These are phyloP conservation scores for Ornithorhynchus anatinus DNA, from an alignment of 2,113 vertebrate genomes.

Conservation along the genomic window DNA sequence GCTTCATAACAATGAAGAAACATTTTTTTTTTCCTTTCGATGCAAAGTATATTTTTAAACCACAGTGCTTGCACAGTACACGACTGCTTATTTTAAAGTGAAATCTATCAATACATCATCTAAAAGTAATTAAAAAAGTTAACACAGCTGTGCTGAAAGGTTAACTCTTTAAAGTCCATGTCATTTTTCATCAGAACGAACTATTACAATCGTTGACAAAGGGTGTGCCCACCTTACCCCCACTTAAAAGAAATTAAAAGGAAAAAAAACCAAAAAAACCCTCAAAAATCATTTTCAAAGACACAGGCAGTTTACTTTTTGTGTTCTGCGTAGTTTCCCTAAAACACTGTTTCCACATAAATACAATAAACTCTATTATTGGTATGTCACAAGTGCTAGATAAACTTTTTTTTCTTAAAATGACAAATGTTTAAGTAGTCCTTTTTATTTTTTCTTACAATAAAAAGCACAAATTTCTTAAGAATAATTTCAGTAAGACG, in stretches of 20 bases:
- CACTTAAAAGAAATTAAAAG: slow-evolving; percentile 20
- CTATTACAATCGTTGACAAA: slow-evolving; percentile 19
- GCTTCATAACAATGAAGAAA: slow-evolving; percentile 65
- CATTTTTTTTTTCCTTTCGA: slow-evolving; percentile 34
- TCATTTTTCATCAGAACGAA: slow-evolving; percentile 26
- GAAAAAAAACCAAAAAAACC: slow-evolving; percentile 10
- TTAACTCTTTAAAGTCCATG: slow-evolving; percentile 40
- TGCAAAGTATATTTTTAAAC: slow-evolving; percentile 53
- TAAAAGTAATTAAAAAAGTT: slow-evolving; percentile 52
- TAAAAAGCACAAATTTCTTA: slow-evolving; percentile 82
- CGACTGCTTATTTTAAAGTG: slow-evolving; percentile 48
- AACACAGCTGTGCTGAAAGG: slow-evolving; percentile 53
- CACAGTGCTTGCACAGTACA: slow-evolving; percentile 62
- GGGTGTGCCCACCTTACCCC: slow-evolving; percentile 33
- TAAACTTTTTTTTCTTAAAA: slow-evolving; percentile 76
- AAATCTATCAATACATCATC: slow-evolving; percentile 48
- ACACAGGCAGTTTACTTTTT: slow-evolving; percentile 67
- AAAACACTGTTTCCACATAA: slow-evolving; percentile 87
- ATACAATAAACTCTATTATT: slow-evolving; percentile 81
- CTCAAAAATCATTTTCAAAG: slow-evolving; percentile 4
- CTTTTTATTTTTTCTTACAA: slow-evolving; percentile 71
- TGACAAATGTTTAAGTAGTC: slow-evolving; percentile 80
- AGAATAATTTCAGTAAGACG: slow-evolving; percentile 70
- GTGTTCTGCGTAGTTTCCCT: slow-evolving; percentile 69
- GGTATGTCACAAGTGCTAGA: slow-evolving; percentile 88